Conservation (phyloP, 2,888 invertebrate species). For the Byasa hedistus region DNA sequence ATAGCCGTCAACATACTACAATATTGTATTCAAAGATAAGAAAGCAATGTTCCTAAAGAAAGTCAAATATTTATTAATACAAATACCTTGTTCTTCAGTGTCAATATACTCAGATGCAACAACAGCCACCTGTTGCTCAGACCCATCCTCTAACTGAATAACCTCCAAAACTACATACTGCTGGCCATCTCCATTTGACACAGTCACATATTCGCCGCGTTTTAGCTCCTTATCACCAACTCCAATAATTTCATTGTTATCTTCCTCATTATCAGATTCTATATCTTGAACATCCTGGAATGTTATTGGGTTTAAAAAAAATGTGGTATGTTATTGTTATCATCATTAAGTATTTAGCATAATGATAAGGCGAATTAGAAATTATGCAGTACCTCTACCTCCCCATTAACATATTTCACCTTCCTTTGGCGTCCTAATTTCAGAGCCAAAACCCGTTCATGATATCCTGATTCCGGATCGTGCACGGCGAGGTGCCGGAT, state of each 20-base stretch:
- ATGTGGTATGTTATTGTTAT: too few relatives aligned
- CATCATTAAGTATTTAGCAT: neutral
- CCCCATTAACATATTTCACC: conserved; percentile 82
- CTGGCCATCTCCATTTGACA: conserved; percentile 80
- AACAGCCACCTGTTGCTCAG: conserved; percentile 79
- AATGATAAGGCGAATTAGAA: neutral
- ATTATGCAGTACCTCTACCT: conserved; percentile 48
- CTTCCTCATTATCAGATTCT: conserved; percentile 48
- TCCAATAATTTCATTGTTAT: conserved; percentile 46
- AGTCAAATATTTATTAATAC: neutral
- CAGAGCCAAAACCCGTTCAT: conserved; percentile 86
- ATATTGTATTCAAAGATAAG: too few relatives aligned
- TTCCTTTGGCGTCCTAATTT: conserved; percentile 89
- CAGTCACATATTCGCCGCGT: conserved; percentile 59
- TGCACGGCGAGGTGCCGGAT: conserved; percentile 95
- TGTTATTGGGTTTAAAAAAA: too few relatives aligned
- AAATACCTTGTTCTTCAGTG: conserved; percentile 46
- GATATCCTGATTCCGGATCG: conserved; percentile 89
- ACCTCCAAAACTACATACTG: conserved; percentile 95
- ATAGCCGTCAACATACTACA: too few relatives aligned
- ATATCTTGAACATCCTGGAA: conserved; percentile 31
- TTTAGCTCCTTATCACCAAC: conserved; percentile 48
- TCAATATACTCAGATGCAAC: conserved; percentile 69
- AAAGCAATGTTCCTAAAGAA: too few relatives aligned
- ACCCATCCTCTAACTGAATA: conserved; percentile 87